Base-by-base conservation (phyloP, 2,888 invertebrate species). In the Pyralis farinalis region DNA sequence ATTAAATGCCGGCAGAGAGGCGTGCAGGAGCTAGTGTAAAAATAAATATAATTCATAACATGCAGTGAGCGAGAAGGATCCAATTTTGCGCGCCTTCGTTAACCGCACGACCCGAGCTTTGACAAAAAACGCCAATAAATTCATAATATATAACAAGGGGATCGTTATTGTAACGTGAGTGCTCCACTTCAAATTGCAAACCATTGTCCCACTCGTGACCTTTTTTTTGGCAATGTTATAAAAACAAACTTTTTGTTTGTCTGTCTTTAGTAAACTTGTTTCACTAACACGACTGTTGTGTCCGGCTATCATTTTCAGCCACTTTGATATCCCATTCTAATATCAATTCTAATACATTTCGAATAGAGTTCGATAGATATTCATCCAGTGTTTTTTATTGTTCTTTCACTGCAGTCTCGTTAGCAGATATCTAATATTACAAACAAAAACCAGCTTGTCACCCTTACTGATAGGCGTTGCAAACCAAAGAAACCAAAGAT, bases 171-270 rank as follows among this genome's bases (percentile, higher is more conserved):
- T 69, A 71, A 70, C 63, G 51, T 31, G 72, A 77, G 68, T 65
- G 56, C 51, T 60, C 68, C 60, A 69, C 65, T 76, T 71, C 66
- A 66, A 64, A 72, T 68, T 63, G 63, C 64, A 52, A 53, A 46
- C 58, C 51, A 70, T 75, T 75, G 71, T 76, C 64, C 61, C 40
- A 28, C 34, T 33, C 35, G 35, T 29, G 37, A 46, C 46, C 38
- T 64, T 76, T 75, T 77, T 71, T 74, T 16, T 16, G 16, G 63
- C 63, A 29, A 56, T 56, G 58, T 62, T 59, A 58, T 50, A 67
- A 71, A 72, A 72, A 71, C 70, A 73, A 68, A 68, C 65, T 70
- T 68, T 71, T 69, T 73, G 62, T 68, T 66, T 69, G 63, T 57
- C 55, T 58, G 53, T 66, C 53, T 60, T 67, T 69, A 57, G 59